Evolutionary conservation across 2,888 invertebrate genomes (phyloP).

Genomic region (Pyrrhia umbra): DNA sequence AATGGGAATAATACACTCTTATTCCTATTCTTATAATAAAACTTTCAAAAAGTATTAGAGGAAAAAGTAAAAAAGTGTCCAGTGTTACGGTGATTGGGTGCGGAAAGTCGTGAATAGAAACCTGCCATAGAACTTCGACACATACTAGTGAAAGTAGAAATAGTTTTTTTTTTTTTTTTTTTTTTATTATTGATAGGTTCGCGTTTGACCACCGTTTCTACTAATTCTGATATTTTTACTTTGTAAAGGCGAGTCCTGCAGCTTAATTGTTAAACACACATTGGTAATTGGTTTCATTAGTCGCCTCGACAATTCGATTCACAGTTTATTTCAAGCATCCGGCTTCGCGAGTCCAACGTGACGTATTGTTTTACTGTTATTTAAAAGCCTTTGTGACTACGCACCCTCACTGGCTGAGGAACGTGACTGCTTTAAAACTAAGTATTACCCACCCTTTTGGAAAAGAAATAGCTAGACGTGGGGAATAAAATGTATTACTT

Average conservation of each 20-base stretch:
- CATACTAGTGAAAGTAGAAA: constrained; percentile 50
- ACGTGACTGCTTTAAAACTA: constrained; percentile 17
- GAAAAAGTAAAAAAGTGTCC: not conserved
- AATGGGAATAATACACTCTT: too few species aligned
- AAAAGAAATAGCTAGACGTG: not conserved
- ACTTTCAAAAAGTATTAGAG: too few species aligned
- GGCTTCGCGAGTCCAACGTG: constrained; percentile 14
- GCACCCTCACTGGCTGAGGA: not conserved
- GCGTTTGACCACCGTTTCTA: too few species aligned
- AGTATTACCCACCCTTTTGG: too few species aligned
- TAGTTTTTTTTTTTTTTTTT: too few species aligned
- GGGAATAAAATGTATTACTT: not conserved
- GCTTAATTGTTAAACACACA: constrained; percentile 2
- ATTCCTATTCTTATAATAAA: too few species aligned
- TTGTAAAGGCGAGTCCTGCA: not conserved
- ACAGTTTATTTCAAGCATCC: constrained; percentile 13
- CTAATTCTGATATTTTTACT: constrained; percentile 32
- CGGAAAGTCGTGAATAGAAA: constrained; percentile 24
- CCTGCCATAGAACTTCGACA: constrained; percentile 27
- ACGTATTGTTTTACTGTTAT: constrained; percentile 11
- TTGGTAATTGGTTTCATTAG: constrained; percentile 7
- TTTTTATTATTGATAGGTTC: too few species aligned
- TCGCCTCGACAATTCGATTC: not conserved
- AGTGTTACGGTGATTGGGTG: constrained; percentile 9
- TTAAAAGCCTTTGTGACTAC: constrained; percentile 18